These are phyloP conservation scores for Melipona bicolor DNA, from an alignment of 2,888 invertebrate species.

Conservation along the genomic window DNA sequence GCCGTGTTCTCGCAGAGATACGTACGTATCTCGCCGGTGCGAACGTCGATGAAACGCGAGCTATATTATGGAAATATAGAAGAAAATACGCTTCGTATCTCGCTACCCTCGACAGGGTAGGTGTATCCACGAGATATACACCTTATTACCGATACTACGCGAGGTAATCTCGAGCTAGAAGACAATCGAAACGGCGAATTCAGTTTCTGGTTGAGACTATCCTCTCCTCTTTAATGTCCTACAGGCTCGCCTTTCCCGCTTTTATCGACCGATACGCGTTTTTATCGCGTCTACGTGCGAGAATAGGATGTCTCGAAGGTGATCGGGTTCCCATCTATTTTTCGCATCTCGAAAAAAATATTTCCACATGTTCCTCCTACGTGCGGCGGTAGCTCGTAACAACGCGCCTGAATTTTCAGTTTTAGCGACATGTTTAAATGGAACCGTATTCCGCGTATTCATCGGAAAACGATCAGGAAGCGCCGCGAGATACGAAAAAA, in stretches of 20 bases:
- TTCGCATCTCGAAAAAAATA: constrained; percentile 16
- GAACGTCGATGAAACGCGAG: constrained; percentile 5
- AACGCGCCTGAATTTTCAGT: not conserved
- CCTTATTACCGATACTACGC: not conserved
- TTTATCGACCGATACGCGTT: not conserved
- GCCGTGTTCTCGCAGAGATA: not conserved
- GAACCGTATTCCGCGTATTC: too few species aligned
- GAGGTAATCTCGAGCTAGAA: not conserved
- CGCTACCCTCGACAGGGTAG: not conserved
- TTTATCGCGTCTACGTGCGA: not conserved
- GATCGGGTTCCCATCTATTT: not conserved
- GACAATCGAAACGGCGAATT: not conserved
- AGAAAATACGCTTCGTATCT: not conserved
- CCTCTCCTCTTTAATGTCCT: constrained; percentile 20
- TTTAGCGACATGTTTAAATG: not conserved
- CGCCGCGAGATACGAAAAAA: not conserved
- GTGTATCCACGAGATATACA: not conserved
- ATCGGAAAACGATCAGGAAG: not conserved
- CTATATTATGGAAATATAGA: constrained; percentile 5
- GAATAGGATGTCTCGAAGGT: not conserved
- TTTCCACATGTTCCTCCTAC: constrained; percentile 7
- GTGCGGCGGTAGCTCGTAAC: not conserved
- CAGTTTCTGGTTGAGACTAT: not conserved
- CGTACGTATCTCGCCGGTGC: not conserved
- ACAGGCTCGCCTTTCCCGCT: not conserved